Evolutionary conservation across 2,113 vertebrate genomes (phyloP).

Genomic region (Pygoscelis antarcticus): DNA sequence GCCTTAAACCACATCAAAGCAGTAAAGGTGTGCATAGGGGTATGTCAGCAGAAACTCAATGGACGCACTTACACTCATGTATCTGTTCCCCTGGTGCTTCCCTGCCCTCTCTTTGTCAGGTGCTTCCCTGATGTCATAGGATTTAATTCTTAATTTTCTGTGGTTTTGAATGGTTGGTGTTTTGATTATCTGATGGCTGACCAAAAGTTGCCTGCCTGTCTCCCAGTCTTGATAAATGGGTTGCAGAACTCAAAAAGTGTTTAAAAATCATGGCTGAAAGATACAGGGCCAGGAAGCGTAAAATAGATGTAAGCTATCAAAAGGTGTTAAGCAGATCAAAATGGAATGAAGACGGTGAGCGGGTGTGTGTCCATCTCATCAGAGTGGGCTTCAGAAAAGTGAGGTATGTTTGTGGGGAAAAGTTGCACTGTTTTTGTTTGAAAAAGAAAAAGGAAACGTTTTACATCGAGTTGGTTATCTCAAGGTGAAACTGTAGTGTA

Average conservation of each 20-base stretch:
- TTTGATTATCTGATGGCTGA: neutral
- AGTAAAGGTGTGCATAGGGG: neutral
- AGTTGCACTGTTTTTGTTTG: neutral
- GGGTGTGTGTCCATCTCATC: accelerated
- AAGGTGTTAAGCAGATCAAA: neutral
- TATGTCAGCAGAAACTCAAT: neutral
- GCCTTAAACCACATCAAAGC: neutral
- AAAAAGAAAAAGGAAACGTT: neutral
- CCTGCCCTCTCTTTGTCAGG: neutral
- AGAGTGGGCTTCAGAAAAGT: neutral
- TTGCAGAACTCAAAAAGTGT: neutral
- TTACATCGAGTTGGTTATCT: neutral
- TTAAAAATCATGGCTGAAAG: neutral
- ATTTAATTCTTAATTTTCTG: neutral
- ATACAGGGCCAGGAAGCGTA: neutral
- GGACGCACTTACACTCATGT: neutral
- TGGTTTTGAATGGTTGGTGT: neutral
- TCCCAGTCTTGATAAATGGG: neutral
- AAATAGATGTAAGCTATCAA: neutral
- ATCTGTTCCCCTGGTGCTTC: neutral
- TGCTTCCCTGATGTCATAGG: neutral
- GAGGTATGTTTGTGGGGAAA: neutral
- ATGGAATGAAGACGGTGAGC: neutral
- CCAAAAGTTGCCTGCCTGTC: neutral
- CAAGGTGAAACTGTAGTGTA: neutral